These are phyloP conservation scores for Arctocebus calabarensis DNA, from an alignment of 2,797 vertebrate species.

Conservation along the genomic window DNA sequence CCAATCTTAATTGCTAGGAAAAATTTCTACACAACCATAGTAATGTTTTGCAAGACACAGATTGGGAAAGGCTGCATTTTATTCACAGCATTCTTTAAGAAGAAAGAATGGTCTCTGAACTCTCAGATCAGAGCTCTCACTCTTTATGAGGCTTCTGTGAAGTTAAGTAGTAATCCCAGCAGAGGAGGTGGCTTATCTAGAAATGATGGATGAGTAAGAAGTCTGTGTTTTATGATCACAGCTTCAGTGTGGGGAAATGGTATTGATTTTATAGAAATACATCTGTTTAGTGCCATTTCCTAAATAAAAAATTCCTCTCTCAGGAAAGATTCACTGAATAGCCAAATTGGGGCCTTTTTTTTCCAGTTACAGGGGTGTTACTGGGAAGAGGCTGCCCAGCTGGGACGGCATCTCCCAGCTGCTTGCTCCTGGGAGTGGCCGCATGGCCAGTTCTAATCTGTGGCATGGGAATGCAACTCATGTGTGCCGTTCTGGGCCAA, in stretches of 20 bases:
- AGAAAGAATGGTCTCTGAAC: neutral
- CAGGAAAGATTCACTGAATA: neutral
- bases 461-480: neutral
- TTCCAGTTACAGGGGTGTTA: neutral
- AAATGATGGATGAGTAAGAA: slow-evolving; percentile 10
- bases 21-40: neutral
- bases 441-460: neutral
- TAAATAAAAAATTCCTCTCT: neutral
- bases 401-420: neutral
- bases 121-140: neutral
- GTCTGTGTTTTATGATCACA: neutral
- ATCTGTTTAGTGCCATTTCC: neutral
- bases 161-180: neutral
- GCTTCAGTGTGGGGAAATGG: neutral
- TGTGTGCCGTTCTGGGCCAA: neutral
- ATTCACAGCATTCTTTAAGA: slow-evolving; percentile 20
- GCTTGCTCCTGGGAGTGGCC: neutral
- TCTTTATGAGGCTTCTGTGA: neutral
- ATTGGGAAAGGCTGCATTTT: neutral
- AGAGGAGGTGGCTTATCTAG: neutral
- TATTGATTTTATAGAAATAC: neutral
- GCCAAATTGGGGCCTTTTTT: neutral
- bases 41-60: neutral
- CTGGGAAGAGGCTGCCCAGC: neutral
- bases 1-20: neutral